These are phyloP conservation scores for Ramphastos sulfuratus DNA, from an alignment of 2,113 vertebrate species.

Conservation along the genomic window DNA sequence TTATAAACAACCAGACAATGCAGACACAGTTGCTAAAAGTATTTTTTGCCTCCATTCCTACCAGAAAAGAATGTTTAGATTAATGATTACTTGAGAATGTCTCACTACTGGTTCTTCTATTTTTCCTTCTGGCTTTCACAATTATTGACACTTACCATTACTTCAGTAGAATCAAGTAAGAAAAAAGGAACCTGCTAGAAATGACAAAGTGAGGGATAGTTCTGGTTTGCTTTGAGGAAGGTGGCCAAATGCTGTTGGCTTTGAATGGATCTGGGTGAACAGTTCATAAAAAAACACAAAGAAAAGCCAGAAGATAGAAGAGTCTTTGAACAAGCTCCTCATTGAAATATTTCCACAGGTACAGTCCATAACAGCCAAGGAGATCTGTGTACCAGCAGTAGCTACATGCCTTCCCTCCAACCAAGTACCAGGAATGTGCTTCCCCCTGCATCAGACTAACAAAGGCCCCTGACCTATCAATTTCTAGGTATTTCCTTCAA, in stretches of 20 bases:
- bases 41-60: conserved; percentile 20
- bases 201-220: neutral
- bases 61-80: conserved; percentile 41
- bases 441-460: conserved; percentile 58
- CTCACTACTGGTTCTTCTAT: neutral
- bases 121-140: conserved; percentile 28
- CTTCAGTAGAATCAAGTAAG: neutral
- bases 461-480: conserved; percentile 80
- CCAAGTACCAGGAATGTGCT: conserved; percentile 54
- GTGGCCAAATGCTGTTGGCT: neutral
- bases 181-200: conserved; percentile 12
- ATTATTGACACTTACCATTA: neutral
- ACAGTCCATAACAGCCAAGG: neutral
- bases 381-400: neutral
- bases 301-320: neutral
- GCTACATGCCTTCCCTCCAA: neutral
- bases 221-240: neutral
- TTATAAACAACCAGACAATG: neutral
- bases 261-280: neutral
- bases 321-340: neutral
- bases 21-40: neutral
- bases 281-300: neutral
- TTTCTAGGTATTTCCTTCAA: conserved; percentile 84
- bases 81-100: conserved; percentile 47
- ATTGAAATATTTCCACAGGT: neutral